phyloP scores from a whole-genome alignment of 2,888 invertebrate species.

The Acleris emargana region DNA sequence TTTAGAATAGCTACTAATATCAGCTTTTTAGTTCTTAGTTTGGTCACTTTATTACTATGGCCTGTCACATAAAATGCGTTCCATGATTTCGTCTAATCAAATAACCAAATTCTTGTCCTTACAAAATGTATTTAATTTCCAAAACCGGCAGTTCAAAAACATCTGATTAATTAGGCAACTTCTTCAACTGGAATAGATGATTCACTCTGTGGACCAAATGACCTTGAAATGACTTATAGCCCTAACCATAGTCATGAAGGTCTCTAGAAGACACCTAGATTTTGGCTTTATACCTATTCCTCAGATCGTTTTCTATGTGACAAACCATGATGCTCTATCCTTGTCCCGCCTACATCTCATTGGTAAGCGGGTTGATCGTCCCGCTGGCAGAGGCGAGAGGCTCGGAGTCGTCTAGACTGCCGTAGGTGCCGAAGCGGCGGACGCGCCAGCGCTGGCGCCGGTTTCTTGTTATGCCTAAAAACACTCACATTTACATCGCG shows the following conservation, averaged over 20 bases:
- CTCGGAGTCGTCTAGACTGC: conserved; percentile 82
- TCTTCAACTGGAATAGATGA: too few species aligned
- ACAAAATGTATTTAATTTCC: too few species aligned
- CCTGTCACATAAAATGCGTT: not conserved
- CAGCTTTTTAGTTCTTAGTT: not conserved
- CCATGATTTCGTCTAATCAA: not conserved
- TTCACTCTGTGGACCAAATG: too few species aligned
- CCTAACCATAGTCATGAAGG: too few species aligned
- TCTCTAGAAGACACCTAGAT: not conserved
- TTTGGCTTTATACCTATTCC: too few species aligned
- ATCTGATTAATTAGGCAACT: too few species aligned
- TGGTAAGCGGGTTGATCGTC: conserved; percentile 69
- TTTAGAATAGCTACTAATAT: too few species aligned
- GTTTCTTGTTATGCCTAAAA: conserved; percentile 79
- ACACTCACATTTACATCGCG: conserved; percentile 14
- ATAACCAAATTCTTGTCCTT: too few species aligned
- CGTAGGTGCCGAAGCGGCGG: conserved; percentile 84
- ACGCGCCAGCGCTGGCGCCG: conserved; percentile 70
- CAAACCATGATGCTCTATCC: too few species aligned
- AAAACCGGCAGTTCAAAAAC: too few species aligned
- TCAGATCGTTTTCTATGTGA: too few species aligned
- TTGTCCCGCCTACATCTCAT: conserved; percentile 60
- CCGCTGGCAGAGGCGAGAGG: conserved; percentile 63
- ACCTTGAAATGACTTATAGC: too few species aligned
- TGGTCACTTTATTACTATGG: conserved; percentile 2